Base-by-base conservation (phyloP, 1,140 invertebrate species). In the Tetramorium simillimum region DNA sequence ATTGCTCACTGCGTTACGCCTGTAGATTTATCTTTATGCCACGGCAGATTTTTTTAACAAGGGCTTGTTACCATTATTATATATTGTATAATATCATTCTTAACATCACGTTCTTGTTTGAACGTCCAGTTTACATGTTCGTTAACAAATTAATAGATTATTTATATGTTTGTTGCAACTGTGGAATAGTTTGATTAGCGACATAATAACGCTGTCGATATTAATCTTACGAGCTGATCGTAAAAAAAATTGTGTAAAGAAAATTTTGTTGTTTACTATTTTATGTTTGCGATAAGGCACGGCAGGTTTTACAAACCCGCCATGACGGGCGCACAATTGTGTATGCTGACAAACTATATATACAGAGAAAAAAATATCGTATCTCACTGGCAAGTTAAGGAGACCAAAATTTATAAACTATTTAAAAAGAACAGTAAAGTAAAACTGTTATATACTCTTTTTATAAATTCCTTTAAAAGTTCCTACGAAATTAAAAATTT, bases 371-470 rank as follows among this genome's bases (percentile, higher is more conserved):
- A 65, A 49, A 84, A 24, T 75, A 67, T 33, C 33, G 77, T 67
- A 84, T 56, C 69, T 82, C 80, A 33, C 37, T 73, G 53, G 53
- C 67, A 46, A 84, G 40, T 84, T 73, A 84, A 60, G 80, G 69
- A 84, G 69, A 84, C n/a, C 24, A 33, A 75, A 37, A 60, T 60
- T 60, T 84, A 28, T 58, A 62, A 75, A 37, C n/a, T 33, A n/a
- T 37, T 60, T 21, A 9, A 7, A 33, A 21, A n/a, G 49, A 72
- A 60, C 24, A 37, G 16, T 43, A 62, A 77, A 43, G 21, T 14
- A 43, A 0, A 62, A 33, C 5, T 21, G 24, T 78, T 33, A 14
- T 18, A 43, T 18, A 43, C 21, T 56, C 21, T 21, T 24, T 81
- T 43, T 24, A 70, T 18, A 81, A 28, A 81, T 58, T 43, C 3